phyloP scores from a whole-genome alignment of 2,888 invertebrate genomes.

The Synanthedon formicaeformis region DNA sequence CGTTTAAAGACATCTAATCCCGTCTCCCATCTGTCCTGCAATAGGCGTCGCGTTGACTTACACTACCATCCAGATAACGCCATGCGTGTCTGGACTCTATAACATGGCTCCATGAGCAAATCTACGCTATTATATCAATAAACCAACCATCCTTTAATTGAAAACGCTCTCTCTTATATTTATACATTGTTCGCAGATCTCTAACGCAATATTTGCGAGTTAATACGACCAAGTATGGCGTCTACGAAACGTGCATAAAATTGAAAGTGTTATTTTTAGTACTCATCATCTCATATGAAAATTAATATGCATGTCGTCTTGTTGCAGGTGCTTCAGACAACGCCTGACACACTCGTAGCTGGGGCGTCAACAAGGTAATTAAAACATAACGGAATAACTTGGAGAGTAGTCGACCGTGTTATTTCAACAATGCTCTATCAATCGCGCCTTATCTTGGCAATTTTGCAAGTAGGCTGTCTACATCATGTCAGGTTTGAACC shows the following conservation, averaged over 20 bases:
- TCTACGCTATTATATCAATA: constrained; percentile 38
- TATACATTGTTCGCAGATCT: neutral
- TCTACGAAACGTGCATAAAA: neutral
- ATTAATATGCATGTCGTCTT: constrained; percentile 17
- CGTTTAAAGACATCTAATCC: constrained; percentile 18
- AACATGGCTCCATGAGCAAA: constrained; percentile 22
- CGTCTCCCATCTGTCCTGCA: constrained; percentile 5
- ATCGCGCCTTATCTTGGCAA: constrained; percentile 5
- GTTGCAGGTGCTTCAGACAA: constrained; percentile 31
- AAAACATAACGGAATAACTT: constrained; percentile 21
- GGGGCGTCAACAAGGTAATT: constrained; percentile 38
- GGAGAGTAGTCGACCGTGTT: constrained; percentile 15
- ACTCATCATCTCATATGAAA: constrained; percentile 1
- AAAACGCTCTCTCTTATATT: constrained; percentile 8
- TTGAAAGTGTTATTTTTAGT: neutral
- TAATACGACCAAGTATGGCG: neutral
- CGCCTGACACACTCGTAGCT: constrained; percentile 6
- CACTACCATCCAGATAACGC: neutral
- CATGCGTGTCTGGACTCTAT: neutral
- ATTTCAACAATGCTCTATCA: constrained; percentile 14
- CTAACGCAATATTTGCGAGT: neutral
- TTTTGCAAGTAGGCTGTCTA: constrained; percentile 2
- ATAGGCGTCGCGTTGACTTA: constrained; percentile 18
- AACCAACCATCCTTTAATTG: constrained; percentile 38
- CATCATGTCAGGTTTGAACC: neutral